Evolutionary conservation across 1,140 invertebrate genomes (phyloP).

Genomic region (Manduca sexta): DNA sequence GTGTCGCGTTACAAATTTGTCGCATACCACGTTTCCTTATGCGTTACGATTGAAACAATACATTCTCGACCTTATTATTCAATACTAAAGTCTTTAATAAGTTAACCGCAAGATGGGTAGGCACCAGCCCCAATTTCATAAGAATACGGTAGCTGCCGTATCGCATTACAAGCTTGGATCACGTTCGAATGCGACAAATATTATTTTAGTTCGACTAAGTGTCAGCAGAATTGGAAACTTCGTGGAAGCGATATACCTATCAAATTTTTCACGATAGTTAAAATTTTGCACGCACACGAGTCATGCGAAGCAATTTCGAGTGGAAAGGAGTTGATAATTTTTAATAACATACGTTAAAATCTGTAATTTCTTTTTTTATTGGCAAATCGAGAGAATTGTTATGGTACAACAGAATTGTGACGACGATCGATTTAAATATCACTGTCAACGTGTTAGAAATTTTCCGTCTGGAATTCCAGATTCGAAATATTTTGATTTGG

Average conservation of each 20-base stretch:
- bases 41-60: background rate
- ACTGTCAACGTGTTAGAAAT: no score
- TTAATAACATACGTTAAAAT: background rate
- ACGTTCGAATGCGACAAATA: slow-evolving; percentile 25
- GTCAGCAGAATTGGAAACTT: background rate
- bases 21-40: slow-evolving; percentile 21
- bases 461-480: no score
- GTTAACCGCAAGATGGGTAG: background rate
- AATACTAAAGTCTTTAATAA: background rate
- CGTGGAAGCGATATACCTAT: no score
- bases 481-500: no score
- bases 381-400: no score
- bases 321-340: no score
- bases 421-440: no score
- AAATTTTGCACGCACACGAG: no score
- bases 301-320: no score
- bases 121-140: slow-evolving; percentile 33
- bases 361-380: background rate
- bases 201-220: slow-evolving; percentile 6
- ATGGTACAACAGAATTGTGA: no score
- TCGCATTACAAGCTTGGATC: slow-evolving; percentile 37
- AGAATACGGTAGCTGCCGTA: slow-evolving; percentile 39
- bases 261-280: no score
- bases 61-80: slow-evolving; percentile 10
- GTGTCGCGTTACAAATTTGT: slow-evolving; percentile 46